These are phyloP conservation scores for Tichodroma muraria DNA, from an alignment of 2,113 vertebrate species.

Conservation along the genomic window DNA sequence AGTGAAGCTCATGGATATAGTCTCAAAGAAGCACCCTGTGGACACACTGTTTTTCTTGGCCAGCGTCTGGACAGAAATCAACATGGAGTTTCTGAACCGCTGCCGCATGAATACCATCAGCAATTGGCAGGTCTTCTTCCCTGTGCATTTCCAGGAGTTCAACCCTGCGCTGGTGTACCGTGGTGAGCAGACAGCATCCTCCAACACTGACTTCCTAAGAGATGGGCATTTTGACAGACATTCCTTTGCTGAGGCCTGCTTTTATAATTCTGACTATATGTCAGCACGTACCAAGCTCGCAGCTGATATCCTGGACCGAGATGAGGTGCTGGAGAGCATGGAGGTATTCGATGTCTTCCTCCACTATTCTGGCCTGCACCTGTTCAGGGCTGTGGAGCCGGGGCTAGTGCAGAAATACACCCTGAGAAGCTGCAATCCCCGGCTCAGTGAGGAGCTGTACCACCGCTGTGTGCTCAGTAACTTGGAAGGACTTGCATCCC, in stretches of 20 bases:
- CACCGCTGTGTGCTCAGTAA: conserved; percentile 94
- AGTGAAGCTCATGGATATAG: conserved; percentile 94
- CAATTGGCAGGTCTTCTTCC: conserved; percentile 96
- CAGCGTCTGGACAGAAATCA: conserved; percentile 88
- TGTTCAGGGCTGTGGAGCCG: conserved; percentile 92
- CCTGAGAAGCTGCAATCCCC: conserved; percentile 82
- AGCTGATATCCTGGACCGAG: conserved; percentile 82
- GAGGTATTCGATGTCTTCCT: conserved; percentile 95
- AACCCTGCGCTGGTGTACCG: conserved; percentile 80
- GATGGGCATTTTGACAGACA: conserved; percentile 91
- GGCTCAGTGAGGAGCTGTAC: conserved; percentile 91
- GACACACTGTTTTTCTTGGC: conserved; percentile 92
- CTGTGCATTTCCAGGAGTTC: conserved; percentile 95
- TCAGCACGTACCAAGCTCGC: conserved; percentile 87
- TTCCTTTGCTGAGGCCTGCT: conserved; percentile 90
- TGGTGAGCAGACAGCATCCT: conserved; percentile 75
- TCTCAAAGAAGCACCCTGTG: conserved; percentile 95
- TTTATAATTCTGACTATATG: conserved; percentile 97
- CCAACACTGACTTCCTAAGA: conserved; percentile 68
- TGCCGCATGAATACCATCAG: conserved; percentile 97
- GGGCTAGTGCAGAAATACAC: conserved; percentile 90
- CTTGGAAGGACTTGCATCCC: conserved; percentile 88
- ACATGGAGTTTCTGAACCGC: conserved; percentile 87
- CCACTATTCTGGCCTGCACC: conserved; percentile 89
- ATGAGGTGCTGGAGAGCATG: conserved; percentile 90